Conservation (phyloP, 1,140 invertebrate genomes). For the Acromyrmex heyeri region DNA sequence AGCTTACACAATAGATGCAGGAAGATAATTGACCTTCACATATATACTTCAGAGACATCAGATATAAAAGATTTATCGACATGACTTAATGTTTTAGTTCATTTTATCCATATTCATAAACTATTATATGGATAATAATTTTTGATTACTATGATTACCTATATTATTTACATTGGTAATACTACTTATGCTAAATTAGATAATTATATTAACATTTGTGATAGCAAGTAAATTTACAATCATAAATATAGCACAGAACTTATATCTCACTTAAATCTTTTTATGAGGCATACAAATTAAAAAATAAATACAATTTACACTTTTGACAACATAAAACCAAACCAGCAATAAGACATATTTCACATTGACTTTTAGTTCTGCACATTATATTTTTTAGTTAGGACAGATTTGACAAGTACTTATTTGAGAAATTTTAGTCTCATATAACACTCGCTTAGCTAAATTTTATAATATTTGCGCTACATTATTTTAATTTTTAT, state of each 20-base stretch:
- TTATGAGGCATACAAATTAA: constrained; percentile 2
- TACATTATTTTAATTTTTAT: not conserved
- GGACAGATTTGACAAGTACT: constrained; percentile 15
- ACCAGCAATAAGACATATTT: not conserved
- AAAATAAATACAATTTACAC: constrained; percentile 16
- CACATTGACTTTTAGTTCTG: not conserved
- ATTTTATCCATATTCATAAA: not conserved
- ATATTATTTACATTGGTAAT: constrained; percentile 49
- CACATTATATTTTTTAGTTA: not conserved
- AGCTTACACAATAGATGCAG: not conserved
- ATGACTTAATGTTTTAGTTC: not conserved
- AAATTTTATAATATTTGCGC: not conserved
- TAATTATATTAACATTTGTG: constrained; percentile 23
- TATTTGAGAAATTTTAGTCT: not conserved
- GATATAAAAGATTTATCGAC: constrained; percentile 34
- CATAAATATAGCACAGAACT: constrained; percentile 39
- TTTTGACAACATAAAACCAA: not conserved
- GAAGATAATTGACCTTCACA: constrained; percentile 38
- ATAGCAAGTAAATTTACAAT: constrained; percentile 25
- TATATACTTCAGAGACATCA: not conserved
- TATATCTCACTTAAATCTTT: constrained; percentile 14
- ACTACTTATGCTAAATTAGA: constrained; percentile 18
- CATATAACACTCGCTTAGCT: not conserved
- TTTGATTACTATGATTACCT: constrained; percentile 25
- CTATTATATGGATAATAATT: not conserved